phyloP scores from a whole-genome alignment of 2,888 invertebrate genomes.

The Drosophila trichaetosa region DNA sequence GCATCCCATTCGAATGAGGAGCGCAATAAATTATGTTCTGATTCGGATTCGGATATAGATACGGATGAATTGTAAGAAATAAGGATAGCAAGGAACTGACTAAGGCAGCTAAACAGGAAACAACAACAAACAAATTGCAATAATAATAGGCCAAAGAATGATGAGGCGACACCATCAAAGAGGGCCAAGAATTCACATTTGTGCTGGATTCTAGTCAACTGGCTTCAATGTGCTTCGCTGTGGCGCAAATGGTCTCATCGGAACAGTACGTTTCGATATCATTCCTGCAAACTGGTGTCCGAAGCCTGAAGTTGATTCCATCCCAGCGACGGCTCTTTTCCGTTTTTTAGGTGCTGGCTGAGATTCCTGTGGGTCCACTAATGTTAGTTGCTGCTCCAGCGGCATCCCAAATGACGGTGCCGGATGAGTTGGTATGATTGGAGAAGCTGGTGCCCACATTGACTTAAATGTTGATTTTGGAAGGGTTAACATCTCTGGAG shows the following conservation, averaged over 20 bases:
- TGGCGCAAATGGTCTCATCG: background rate
- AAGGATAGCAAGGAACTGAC: too few species aligned
- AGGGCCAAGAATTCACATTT: background rate
- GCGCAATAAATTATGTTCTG: too few species aligned
- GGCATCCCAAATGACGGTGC: background rate
- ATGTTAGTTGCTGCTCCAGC: background rate
- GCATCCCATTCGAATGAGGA: background rate
- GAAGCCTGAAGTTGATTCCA: background rate
- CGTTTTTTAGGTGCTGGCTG: background rate
- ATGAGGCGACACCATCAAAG: too few species aligned
- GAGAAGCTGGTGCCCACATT: background rate
- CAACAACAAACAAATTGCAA: too few species aligned
- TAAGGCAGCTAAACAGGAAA: too few species aligned
- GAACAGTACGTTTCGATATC: background rate
- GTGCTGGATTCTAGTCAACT: background rate
- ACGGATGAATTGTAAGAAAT: too few species aligned
- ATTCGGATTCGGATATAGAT: too few species aligned
- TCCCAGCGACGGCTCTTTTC: background rate
- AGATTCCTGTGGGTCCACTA: background rate
- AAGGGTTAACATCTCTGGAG: background rate
- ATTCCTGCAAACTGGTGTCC: background rate
- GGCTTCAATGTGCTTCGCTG: background rate
- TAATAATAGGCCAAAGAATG: too few species aligned
- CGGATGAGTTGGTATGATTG: background rate
- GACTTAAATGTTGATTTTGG: background rate